phyloP scores from a whole-genome alignment of 1,140 invertebrate genomes.

The Arctopsyche grandis region DNA sequence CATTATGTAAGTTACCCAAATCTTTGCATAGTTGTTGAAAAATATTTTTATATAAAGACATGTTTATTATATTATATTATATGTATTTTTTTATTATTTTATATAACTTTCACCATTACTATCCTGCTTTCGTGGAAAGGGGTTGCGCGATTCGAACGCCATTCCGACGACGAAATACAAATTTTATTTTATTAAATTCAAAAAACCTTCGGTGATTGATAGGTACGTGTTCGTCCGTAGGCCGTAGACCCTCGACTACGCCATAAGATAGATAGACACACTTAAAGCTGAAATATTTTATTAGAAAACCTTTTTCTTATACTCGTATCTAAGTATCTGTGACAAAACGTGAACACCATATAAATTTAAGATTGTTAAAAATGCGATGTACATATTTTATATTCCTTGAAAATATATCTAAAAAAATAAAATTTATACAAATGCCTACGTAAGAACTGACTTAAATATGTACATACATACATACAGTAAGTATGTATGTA shows the following conservation, averaged over 20 bases:
- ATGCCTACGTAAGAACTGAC: too few relatives aligned
- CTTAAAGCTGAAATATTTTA: neutral
- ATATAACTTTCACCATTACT: constrained; percentile 7
- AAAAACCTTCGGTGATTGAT: constrained; percentile 68
- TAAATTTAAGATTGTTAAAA: too few relatives aligned
- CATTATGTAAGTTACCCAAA: too few relatives aligned
- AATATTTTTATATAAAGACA: too few relatives aligned
- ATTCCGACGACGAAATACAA: constrained; percentile 67
- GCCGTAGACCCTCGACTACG: neutral
- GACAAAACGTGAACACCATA: too few relatives aligned
- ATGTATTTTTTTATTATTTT: too few relatives aligned
- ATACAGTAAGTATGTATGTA: neutral
- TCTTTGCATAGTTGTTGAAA: too few relatives aligned
- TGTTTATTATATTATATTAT: too few relatives aligned
- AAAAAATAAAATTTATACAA: too few relatives aligned
- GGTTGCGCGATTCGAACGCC: constrained; percentile 48
- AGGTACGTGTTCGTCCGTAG: constrained; percentile 60
- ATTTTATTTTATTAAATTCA: constrained; percentile 70
- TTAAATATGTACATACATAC: neutral
- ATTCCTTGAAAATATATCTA: too few relatives aligned
- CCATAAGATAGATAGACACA: neutral
- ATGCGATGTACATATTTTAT: too few relatives aligned
- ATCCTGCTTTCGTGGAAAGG: constrained; percentile 29
- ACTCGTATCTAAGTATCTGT: neutral
- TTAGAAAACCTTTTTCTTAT: neutral